phyloP scores from a whole-genome alignment of 2,797 vertebrate genomes.

The Gambusia yucatana region DNA sequence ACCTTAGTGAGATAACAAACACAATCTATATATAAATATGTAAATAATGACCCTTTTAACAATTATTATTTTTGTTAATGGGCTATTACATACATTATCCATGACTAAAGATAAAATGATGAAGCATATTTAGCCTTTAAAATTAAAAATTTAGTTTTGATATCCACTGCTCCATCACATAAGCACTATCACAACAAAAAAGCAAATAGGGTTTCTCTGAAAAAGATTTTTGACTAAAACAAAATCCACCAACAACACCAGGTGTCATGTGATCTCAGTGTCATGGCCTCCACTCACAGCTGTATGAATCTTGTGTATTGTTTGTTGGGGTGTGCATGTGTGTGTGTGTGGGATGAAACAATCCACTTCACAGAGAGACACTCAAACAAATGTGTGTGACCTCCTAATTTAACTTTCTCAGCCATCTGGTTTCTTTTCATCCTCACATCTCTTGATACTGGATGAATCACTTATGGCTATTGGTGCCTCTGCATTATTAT shows the following conservation, averaged over 20 bases:
- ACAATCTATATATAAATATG: background rate
- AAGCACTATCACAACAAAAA: background rate
- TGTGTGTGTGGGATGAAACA: constrained; percentile 30
- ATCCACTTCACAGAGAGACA: constrained; percentile 48
- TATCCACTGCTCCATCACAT: background rate
- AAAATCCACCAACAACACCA: background rate
- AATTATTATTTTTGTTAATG: background rate
- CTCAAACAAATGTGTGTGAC: constrained; percentile 42
- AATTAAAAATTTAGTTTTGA: background rate
- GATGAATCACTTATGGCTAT: constrained; percentile 25
- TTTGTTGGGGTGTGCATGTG: background rate
- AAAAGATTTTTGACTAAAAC: background rate
- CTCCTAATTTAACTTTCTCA: constrained; percentile 47
- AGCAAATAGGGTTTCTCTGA: background rate
- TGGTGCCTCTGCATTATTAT: constrained; percentile 3
- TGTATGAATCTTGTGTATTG: constrained; percentile 29
- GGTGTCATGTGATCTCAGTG: constrained; percentile 26
- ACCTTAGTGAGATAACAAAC: background rate
- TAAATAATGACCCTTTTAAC: background rate
- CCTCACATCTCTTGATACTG: constrained; percentile 29
- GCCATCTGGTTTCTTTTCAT: constrained; percentile 46
- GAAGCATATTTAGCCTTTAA: background rate
- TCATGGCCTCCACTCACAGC: constrained; percentile 33
- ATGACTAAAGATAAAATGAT: background rate
- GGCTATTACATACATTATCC: too few relatives aligned